Evolutionary conservation across 2,797 vertebrate species (phyloP).

Genomic region (Schizopygopsis pylzovi): DNA sequence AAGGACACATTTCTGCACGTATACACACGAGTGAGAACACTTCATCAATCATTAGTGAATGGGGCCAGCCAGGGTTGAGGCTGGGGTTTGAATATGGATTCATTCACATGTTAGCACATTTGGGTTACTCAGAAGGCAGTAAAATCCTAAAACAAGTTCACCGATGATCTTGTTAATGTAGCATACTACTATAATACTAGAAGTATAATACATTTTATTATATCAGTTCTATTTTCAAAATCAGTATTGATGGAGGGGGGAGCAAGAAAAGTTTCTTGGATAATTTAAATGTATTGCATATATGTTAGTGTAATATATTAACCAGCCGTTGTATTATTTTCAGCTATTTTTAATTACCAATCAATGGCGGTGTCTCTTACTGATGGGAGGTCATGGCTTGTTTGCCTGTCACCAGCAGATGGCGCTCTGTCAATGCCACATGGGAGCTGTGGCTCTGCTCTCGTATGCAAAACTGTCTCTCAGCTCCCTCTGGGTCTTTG

Average conservation of each 20-base stretch:
- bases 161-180: background rate
- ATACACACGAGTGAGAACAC: background rate
- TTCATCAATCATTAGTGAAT: background rate
- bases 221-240: background rate
- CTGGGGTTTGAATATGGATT: background rate
- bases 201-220: background rate
- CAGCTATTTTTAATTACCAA: background rate
- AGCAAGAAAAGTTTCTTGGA: background rate
- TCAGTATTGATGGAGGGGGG: background rate
- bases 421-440: conserved; percentile 52
- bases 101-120: background rate
- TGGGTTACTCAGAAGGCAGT: background rate
- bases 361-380: background rate
- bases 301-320: background rate
- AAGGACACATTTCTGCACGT: background rate
- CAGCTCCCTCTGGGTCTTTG: background rate
- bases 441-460: conserved; percentile 22
- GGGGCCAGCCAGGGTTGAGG: background rate
- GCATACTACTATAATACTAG: background rate
- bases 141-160: background rate
- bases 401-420: conserved; percentile 49
- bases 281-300: background rate
- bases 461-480: background rate
- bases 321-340: background rate
- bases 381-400: conserved; percentile 23